Evolutionary conservation across 2,113 vertebrate species (phyloP), one percentile per base, ranked within the genome.

Genomic region (Cisticola juncidis): DNA sequence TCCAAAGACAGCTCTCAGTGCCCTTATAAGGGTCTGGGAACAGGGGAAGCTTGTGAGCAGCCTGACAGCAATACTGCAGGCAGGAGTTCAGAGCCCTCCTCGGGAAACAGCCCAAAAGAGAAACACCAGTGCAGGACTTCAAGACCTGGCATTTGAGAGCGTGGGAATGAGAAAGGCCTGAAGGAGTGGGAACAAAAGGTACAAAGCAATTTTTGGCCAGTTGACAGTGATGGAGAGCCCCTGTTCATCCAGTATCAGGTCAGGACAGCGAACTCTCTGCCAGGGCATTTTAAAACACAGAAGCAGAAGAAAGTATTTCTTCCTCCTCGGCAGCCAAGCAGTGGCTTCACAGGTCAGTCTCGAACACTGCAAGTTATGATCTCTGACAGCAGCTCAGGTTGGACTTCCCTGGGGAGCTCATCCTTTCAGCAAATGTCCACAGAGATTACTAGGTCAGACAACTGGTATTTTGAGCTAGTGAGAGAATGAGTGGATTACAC

Each of bases 1-100:
- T 91, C 70, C 44, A 48, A 88, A 93, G 70, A 86, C 69, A 85
- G 90, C 50, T 72, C 89, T 87, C 2, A 1, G 91, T 96, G 93
- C 68, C 96, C 94, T 95, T 95, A 92, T 95, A 96, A 84, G 92
- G 96, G 79, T 66, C 38, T 85, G 81, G 84, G 87, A 95, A 85
- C 2, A 28, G 42, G 56, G 91, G 81, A 95, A 92, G 85, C 81
- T 5, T n/a, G 82, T 0, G 64, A 88, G 68, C 72, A 68, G 90
- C 61, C 61, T 31, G 81, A 78, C 73, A 84, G 93, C 11, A 15
- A 81, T 61, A 89, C 51, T 3, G 0, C 61, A 88, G 83, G 80
- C 91, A 94, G 89, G 36, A 95, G 86, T 78, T 92, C 95, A 91
- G 95, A 84, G 80, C 31, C 61, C 65, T 94, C 80, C 76, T 94